Evolutionary conservation across 2,113 vertebrate species (phyloP), one percentile per base, ranked within the genome.

Genomic region (Lontra canadensis): DNA sequence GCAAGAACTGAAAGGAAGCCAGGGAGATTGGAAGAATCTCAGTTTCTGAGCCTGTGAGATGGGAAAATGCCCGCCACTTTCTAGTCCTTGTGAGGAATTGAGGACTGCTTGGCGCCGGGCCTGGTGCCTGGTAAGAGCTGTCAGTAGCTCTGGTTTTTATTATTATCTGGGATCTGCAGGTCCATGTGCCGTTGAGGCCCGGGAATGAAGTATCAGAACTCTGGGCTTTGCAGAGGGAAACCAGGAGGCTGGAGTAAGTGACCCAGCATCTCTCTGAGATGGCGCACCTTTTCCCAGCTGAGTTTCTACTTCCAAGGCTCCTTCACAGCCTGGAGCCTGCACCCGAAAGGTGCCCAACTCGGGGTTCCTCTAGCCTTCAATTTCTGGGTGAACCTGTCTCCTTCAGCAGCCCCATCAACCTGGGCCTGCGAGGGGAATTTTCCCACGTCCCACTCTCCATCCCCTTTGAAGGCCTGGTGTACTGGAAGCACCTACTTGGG

Each of bases 391-490:
- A 71, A 76, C 11, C 42, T 84, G 21, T 87, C 89, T 73, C 59
- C 21, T 84, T 90, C 26, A n/a, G 36, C 18, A 82, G 84, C 49
- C 9, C 8, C 39, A 44, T 10, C 26, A 55, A 67, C 25, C 79
- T 95, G 25, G 57, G 7, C 42, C 31, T 76, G 5, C 36, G 23
- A 12, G 69, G 69, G 49, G 44, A n/a, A 21, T 73, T 42, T 84
- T 5, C 2, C 10, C 36, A 25, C 12, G 15, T 59, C 39, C 61
- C n/a, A 44, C 21, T 88, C 42, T 17, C 12, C 4, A 55, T 1
- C 31, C 10, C 6, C 0, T 0, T 61, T 17, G 15, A 78, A 88
- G 73, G 7, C 26, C 31, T 73, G 0, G 1, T 3, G 0, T 74
- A 63, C 25, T 94, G 73, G 18, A 34, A 31, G 6, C 49, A 15